Base-by-base conservation (phyloP, 2,888 invertebrate species). In the Tetrapedia diversipes region DNA sequence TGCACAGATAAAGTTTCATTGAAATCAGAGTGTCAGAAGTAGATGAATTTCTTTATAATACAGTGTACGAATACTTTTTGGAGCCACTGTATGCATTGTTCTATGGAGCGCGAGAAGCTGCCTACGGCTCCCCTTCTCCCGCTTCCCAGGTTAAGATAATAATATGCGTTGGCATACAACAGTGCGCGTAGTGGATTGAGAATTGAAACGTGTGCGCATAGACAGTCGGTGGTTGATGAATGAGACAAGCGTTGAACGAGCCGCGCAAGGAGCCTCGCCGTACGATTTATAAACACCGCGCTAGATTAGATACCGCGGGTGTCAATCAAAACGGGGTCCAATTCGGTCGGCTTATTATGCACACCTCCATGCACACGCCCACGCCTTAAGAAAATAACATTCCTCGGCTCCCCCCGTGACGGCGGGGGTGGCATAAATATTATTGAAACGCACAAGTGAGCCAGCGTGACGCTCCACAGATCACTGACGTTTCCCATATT, bases 361-460 rank as follows among this genome's bases (percentile, higher is more conserved):
- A 11, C 75, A 39, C 56, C 47, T 56, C 16, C 6, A 45, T 61
- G n/a, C 78, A 65, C 61, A 45, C 65, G n/a, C 78, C 70, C 61
- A 53, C 77, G 54, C 57, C n/a, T 47, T 65, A 29, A 54, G 66
- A 66, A 77, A 78, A 78, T 37, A 63, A 65, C 60, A 57, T 61
- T 61, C 70, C 41, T 60, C 51, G 34, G 41, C 34, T 34, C 57
- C 24, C n/a, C 27, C 32, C 29, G 49, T 10, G 39, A 37, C 61
- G 32, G 47, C 34, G 61, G 61, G 47, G 71, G 64, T 63, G 70
- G 68, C 43, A 63, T 72, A 78, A 78, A 78, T 78, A 78, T 78
- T 78, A 78, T 78, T 54, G 61, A 59, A 71, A 53, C 61, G 57
- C 16, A 54, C 24, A 27, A 7, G 24, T n/a, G n/a, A n/a, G 19